A percentile compares a stretch with the other conserved stretches of the same genome.
Conservation (phyloP, 2,888 invertebrate genomes). For the Athripsodes cinereus region DNA sequence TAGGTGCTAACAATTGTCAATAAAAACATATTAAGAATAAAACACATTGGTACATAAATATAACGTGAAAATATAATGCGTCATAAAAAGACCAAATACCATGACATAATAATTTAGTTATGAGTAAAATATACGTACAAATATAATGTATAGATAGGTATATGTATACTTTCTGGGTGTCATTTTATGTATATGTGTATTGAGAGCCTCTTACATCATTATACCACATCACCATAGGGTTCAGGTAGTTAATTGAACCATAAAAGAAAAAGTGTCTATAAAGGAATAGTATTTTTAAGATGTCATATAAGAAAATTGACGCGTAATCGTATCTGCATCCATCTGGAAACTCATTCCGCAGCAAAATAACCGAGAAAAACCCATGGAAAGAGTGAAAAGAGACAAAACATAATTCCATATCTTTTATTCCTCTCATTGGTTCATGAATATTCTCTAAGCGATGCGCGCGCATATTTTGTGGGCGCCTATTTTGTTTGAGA, state of each 20-base stretch:
- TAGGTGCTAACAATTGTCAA: no score
- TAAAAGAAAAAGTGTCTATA: conserved; percentile 9
- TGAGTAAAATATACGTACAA: no score
- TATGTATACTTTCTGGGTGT: no score
- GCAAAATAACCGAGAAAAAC: conserved; percentile 8
- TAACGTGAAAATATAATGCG: no score
- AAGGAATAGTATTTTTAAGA: conserved; percentile 3
- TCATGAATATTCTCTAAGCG: conserved; percentile 20
- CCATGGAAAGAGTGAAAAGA: conserved; percentile 3
- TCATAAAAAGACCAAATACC: no score
- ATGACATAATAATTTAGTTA: no score
- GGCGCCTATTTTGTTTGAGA: conserved; percentile 17
- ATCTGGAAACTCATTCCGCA: conserved; percentile 14
- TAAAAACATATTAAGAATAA: no score
- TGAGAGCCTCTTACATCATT: no score
- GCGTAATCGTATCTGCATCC: conserved; percentile 20
- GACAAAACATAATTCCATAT: not conserved
- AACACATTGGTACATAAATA: no score
- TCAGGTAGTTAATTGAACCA: conserved; percentile 5
- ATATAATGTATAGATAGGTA: no score
- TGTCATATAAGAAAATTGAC: conserved; percentile 15
- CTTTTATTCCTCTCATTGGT: conserved; percentile 8
- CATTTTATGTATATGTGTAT: no score
- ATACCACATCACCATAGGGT: no score
- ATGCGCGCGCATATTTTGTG: conserved; percentile 23